These are phyloP conservation scores for Agonopterix heracliana DNA, from an alignment of 2,888 invertebrate species.

Conservation along the genomic window DNA sequence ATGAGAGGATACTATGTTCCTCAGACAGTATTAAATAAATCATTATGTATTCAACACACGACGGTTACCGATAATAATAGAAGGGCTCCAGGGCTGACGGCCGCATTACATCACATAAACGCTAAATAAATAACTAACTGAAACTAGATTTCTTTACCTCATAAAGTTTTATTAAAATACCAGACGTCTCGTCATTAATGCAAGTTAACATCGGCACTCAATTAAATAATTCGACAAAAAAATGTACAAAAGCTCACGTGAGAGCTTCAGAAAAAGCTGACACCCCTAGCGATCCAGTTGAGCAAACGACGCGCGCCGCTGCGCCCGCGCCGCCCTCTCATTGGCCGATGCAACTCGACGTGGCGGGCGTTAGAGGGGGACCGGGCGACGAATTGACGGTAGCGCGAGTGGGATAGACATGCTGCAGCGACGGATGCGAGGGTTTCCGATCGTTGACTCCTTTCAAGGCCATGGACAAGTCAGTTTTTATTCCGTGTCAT, in stretches of 20 bases:
- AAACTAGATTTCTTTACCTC: not conserved
- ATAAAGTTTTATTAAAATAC: slow-evolving; percentile 31
- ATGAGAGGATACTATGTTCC: slow-evolving; percentile 38
- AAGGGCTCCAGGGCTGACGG: slow-evolving; percentile 29
- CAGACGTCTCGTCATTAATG: slow-evolving; percentile 27
- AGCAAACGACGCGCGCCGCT: slow-evolving; percentile 68
- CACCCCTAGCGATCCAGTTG: slow-evolving; percentile 69
- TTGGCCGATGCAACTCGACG: slow-evolving; percentile 45
- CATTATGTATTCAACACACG: slow-evolving; percentile 61
- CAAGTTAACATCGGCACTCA: slow-evolving; percentile 42
- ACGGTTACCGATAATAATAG: slow-evolving; percentile 40
- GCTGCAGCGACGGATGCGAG: slow-evolving; percentile 68
- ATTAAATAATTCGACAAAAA: slow-evolving; percentile 47
- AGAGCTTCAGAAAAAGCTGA: slow-evolving; percentile 64
- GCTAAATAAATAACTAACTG: not conserved
- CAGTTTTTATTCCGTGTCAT: slow-evolving; percentile 56
- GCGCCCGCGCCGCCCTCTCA: slow-evolving; percentile 58
- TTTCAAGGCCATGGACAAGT: slow-evolving; percentile 65
- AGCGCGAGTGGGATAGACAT: slow-evolving; percentile 37
- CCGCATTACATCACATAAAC: slow-evolving; percentile 11
- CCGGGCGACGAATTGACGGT: slow-evolving; percentile 26
- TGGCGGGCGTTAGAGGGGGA: slow-evolving; percentile 46
- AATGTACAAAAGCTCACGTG: slow-evolving; percentile 49
- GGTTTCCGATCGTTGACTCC: slow-evolving; percentile 72
- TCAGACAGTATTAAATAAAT: slow-evolving; percentile 43